Conservation (phyloP, 2,797 vertebrate genomes). For the Micromesistius poutassou region DNA sequence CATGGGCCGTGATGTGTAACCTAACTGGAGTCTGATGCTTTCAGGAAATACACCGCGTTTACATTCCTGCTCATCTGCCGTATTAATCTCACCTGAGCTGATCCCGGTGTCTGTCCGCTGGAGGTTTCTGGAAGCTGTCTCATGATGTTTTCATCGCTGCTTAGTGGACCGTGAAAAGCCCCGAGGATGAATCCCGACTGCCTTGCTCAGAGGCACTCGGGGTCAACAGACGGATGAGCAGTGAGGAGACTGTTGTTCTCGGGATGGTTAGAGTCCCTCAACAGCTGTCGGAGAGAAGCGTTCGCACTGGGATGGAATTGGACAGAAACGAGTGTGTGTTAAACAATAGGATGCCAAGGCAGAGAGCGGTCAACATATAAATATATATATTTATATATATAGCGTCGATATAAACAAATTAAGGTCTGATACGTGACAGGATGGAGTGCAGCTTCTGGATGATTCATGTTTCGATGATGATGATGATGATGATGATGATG, state of each 20-base stretch:
- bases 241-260: too few relatives aligned
- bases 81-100: not conserved
- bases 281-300: not conserved
- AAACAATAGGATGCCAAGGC: conserved; percentile 53
- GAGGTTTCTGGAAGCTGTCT: not conserved
- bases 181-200: conserved; percentile 9
- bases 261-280: conserved; percentile 20
- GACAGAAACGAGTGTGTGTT: conserved; percentile 55
- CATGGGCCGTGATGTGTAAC: conserved; percentile 1
- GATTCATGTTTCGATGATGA: conserved; percentile 7
- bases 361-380: conserved; percentile 51
- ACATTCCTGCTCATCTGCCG: not conserved
- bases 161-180: not conserved
- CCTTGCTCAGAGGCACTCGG: conserved; percentile 53
- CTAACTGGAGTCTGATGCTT: not conserved
- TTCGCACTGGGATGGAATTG: conserved; percentile 38
- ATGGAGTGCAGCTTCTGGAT: not conserved
- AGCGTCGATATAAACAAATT: conserved; percentile 18
- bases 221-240: conserved; percentile 29
- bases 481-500: not conserved
- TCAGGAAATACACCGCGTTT: not conserved
- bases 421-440: conserved; percentile 7
- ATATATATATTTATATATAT: not conserved
- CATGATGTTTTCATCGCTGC: not conserved
- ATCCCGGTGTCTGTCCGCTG: not conserved